Percentiles rank a stretch among this genome's conserved stretches.
Conservation (phyloP, 2,113 vertebrate genomes). For the Etheostoma spectabile region DNA sequence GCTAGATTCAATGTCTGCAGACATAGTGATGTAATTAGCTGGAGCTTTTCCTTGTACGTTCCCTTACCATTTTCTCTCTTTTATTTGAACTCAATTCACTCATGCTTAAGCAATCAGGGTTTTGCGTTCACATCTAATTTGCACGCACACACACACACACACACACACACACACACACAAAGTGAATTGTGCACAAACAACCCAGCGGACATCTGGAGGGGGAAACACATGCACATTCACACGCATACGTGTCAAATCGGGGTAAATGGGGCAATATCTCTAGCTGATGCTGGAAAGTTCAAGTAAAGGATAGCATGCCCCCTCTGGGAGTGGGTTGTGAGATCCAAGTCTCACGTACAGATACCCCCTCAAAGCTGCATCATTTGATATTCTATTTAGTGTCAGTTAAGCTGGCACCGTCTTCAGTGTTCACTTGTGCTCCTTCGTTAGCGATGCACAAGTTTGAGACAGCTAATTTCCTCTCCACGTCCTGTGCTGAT, state of each 20-base stretch:
- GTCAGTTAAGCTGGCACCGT: constrained; percentile 28
- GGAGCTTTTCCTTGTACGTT: neutral
- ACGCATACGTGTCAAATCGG: constrained; percentile 24
- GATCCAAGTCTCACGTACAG: constrained; percentile 43
- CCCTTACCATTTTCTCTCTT: constrained; percentile 11
- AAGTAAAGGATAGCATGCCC: constrained; percentile 62
- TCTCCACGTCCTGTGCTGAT: constrained; percentile 16
- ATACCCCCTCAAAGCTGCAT: constrained; percentile 23
- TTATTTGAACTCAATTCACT: constrained; percentile 63
- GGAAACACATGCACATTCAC: constrained; percentile 25
- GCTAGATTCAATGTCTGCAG: constrained; percentile 33
- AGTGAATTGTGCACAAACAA: constrained; percentile 32
- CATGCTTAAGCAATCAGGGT: constrained; percentile 63
- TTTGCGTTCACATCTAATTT: constrained; percentile 1
- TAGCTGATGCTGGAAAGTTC: constrained; percentile 60
- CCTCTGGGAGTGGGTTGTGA: constrained; percentile 61
- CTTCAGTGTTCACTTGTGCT: neutral
- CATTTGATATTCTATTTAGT: constrained; percentile 61
- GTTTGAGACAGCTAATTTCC: constrained; percentile 29
- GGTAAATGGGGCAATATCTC: constrained; percentile 75
- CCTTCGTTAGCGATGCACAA: neutral
- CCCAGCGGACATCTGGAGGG: constrained; percentile 36
- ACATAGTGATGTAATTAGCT: constrained; percentile 73
- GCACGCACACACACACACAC: constrained; percentile 19
- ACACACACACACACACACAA: too few species aligned